Base-by-base conservation (phyloP, 2,888 invertebrate species). In the Papilio elwesi region DNA sequence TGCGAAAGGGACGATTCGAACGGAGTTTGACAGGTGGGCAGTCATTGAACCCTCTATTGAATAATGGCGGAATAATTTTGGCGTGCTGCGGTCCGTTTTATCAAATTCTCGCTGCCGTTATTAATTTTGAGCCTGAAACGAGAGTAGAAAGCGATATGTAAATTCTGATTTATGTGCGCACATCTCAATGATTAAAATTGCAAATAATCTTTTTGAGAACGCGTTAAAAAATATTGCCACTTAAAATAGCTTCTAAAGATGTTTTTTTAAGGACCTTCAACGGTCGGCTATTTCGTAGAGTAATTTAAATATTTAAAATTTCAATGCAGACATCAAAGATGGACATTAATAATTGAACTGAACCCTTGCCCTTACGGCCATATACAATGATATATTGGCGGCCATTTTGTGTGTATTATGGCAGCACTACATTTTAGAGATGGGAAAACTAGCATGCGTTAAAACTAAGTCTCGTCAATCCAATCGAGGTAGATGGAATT, bases 11-110 rank as follows among this genome's bases (percentile, higher is more conserved):
- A 78, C 76, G 76, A 66, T 26, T 26, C 77, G 76, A 76, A 76
- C 15, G 49, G 64, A 78, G 75, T 80, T 77, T 80, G 84, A 83
- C 86, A 83, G 85, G 84, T 86, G 81, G 80, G 75, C 76, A 87
- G 83, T 79, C 84, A 76, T 75, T 79, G 83, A 82, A 81, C 82
- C 76, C 74, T 53, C 76, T 75, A 79, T 82, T 81, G 81, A 77
- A 75, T 78, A 71, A 74, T 78, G 70, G 74, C 70, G 66, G 74
- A 74, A 76, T 75, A 77, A 78, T 80, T 81, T 82, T 78, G 79
- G 75, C 76, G 72, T 71, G n/a, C 67, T 71, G 71, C 52, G 71
- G 71, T 71, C 36, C 62, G 59, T 53, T 70, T 70, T 62, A 71
- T 71, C 71, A 53, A 67, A 67, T 71, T 62, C 59, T 47, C 67